Base-by-base conservation (phyloP, 2,113 vertebrate species). In the Colistium nudipinnis region DNA sequence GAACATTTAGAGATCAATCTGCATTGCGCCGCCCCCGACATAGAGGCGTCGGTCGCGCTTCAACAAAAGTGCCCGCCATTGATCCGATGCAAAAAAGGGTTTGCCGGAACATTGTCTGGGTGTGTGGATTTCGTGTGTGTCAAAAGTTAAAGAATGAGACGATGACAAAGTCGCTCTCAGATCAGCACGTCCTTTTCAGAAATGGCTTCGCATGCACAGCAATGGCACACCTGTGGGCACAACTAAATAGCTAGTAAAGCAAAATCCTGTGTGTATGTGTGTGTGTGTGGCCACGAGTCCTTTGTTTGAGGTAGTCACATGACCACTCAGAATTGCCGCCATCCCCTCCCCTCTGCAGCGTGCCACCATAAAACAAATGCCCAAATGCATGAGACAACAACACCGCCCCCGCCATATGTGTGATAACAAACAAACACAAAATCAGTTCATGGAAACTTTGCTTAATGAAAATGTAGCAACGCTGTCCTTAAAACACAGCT, bases 301-400 rank as follows among this genome's bases (percentile, higher is more conserved):
- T 91, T 92, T 92, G 90, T 92, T 84, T 76, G 80, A 80, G 77
- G 61, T 30, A 57, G 84, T 87, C 88, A 90, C 78, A 27, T 84
- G 87, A 80, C 54, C 78, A 79, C 83, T 75, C 70, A 70, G 74
- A 82, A 59, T 74, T 56, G 63, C 57, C 66, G 66, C 56, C 19
- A 59, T 60, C 75, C 62, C 72, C 78, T 89, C 81, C 85, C 80
- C 82, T 87, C 59, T 69, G 74, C 79, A 57, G 36, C 56, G 20
- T 28, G n/a, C 79, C 64, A 72, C 67, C 62, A 57, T 76, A 72
- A 61, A 78, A 81, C 67, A 70, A 75, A 66, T 4, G 24, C 36
- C 51, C 4, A 4, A 33, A 74, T 20, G 28, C 47, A 64, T 3
- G 17, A 60, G 43, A 73, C 43, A 49, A 82, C 45, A 53, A 51